phyloP scores from a whole-genome alignment of 1,140 invertebrate genomes.

The Orussus abietinus region DNA sequence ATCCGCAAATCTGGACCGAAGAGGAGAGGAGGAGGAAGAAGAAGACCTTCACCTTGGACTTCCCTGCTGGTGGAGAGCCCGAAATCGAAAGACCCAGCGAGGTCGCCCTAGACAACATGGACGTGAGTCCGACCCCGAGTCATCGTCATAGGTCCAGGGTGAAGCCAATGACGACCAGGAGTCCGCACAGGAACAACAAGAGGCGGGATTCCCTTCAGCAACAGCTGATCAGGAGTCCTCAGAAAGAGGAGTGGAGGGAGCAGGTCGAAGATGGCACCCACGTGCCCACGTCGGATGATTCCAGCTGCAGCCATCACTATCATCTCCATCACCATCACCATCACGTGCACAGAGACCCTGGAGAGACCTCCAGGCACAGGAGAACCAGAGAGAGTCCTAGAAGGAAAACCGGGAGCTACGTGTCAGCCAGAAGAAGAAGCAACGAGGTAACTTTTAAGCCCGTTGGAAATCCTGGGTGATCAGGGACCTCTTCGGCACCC shows the following conservation, averaged over 20 bases:
- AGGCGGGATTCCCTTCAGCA: constrained; percentile 56
- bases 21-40: constrained; percentile 64
- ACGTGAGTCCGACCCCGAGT: constrained; percentile 53
- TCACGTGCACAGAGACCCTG: constrained; percentile 35
- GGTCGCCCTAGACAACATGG: constrained; percentile 51
- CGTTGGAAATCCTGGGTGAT: too few species aligned
- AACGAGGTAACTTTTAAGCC: constrained; percentile 44
- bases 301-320: constrained; percentile 57
- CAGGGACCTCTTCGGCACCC: too few species aligned
- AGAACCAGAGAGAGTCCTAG: constrained; percentile 63
- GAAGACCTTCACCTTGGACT: constrained; percentile 67
- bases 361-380: constrained; percentile 56
- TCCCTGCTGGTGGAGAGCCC: constrained; percentile 53
- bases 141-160: constrained; percentile 52
- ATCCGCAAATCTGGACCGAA: constrained; percentile 60
- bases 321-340: constrained; percentile 46
- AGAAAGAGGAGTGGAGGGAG: constrained; percentile 48
- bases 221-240: constrained; percentile 36
- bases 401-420: constrained; percentile 57
- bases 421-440: constrained; percentile 40
- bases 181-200: constrained; percentile 39
- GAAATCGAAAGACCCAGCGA: constrained; percentile 43
- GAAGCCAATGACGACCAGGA: constrained; percentile 36
- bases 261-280: constrained; percentile 50
- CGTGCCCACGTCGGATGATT: constrained; percentile 65